Evolutionary conservation across 1,140 invertebrate genomes (phyloP).

Genomic region (Galleria mellonella): DNA sequence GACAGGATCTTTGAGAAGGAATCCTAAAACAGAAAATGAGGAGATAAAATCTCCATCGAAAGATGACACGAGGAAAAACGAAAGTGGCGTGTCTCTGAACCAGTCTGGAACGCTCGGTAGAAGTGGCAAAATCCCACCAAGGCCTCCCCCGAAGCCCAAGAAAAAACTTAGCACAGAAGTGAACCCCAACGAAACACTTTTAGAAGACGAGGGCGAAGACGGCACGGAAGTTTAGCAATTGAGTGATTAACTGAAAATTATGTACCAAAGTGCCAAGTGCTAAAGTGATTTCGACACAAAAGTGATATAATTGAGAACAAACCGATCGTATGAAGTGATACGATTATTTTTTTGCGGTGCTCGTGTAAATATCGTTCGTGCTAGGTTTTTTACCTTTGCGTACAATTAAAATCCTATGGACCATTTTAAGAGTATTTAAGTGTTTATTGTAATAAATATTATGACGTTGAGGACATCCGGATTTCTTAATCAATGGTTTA

Average conservation of each 20-base stretch:
- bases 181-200: slow-evolving; percentile 78
- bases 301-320: slow-evolving; percentile 47
- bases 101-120: slow-evolving; percentile 58
- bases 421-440: slow-evolving; percentile 47
- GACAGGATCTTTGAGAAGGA: slow-evolving; percentile 57
- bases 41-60: slow-evolving; percentile 49
- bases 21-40: slow-evolving; percentile 42
- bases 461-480: not conserved
- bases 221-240: slow-evolving; percentile 85
- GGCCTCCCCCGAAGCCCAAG: slow-evolving; percentile 87
- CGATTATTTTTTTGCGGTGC: slow-evolving; percentile 61
- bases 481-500: slow-evolving; percentile 27
- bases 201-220: slow-evolving; percentile 90
- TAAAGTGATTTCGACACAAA: slow-evolving; percentile 47
- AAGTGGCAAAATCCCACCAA: slow-evolving; percentile 83
- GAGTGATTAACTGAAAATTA: slow-evolving; percentile 13
- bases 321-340: slow-evolving; percentile 31
- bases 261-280: slow-evolving; percentile 57
- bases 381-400: slow-evolving; percentile 70
- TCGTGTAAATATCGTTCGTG: slow-evolving; percentile 66
- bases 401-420: slow-evolving; percentile 53
- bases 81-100: slow-evolving; percentile 45
- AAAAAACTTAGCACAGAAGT: slow-evolving; percentile 77
- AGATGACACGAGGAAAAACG: slow-evolving; percentile 54
- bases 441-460: slow-evolving; percentile 35